Evolutionary conservation across 1,140 invertebrate genomes (phyloP).

Genomic region (Patella vulgata): DNA sequence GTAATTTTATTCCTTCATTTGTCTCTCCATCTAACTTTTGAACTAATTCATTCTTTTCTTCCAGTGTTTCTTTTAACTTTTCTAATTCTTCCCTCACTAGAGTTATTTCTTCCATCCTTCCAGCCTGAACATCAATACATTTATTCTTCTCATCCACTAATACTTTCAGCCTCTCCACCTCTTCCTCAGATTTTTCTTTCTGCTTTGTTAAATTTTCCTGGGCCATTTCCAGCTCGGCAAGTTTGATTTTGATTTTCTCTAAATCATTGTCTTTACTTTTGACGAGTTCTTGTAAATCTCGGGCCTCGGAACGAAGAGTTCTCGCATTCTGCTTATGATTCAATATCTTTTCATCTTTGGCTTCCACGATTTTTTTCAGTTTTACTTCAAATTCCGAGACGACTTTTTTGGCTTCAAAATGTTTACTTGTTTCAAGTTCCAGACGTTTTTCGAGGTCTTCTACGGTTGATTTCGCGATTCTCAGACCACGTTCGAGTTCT

Average conservation of each 20-base stretch:
- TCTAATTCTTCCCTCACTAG: slow-evolving; percentile 18
- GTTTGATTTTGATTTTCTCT: slow-evolving; percentile 8
- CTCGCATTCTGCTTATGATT: background rate
- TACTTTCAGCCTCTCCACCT: slow-evolving; percentile 7
- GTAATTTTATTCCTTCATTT: background rate
- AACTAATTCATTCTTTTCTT: slow-evolving; percentile 1
- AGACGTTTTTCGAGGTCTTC: slow-evolving; percentile 26
- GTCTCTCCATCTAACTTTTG: background rate
- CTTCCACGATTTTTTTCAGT: slow-evolving; percentile 13
- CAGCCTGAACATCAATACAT: slow-evolving; percentile 14
- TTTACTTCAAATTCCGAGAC: slow-evolving; percentile 19
- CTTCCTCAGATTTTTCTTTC: background rate
- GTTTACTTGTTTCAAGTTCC: slow-evolving; percentile 2
- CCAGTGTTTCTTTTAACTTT: background rate
- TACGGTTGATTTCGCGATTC: slow-evolving; percentile 21
- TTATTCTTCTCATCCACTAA: slow-evolving; percentile 7
- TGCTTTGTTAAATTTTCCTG: background rate
- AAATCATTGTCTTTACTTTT: slow-evolving; percentile 5
- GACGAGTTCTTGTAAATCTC: too few relatives aligned
- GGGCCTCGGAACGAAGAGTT: background rate
- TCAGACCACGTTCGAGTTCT: slow-evolving; percentile 32
- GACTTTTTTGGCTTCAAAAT: slow-evolving; percentile 11
- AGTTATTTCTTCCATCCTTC: slow-evolving; percentile 13
- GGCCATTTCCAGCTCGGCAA: background rate
- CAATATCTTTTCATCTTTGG: slow-evolving; percentile 4